phyloP scores from a whole-genome alignment of 2,888 invertebrate species.

The Neuroscelio doddi region DNA sequence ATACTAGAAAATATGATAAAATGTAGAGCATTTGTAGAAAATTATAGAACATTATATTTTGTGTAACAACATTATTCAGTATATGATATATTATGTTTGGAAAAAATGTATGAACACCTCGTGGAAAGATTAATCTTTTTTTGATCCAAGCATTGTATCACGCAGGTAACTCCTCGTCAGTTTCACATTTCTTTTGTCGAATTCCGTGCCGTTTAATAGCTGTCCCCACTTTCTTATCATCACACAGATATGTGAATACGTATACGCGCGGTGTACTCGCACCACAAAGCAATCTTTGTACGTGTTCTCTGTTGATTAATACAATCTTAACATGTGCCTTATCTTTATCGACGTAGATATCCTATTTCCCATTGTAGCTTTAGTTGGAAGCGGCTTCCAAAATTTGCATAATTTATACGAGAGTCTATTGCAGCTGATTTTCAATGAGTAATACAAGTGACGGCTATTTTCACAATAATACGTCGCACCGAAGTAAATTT shows the following conservation, averaged over 20 bases:
- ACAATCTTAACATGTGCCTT: conserved; percentile 31
- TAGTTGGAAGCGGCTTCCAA: conserved; percentile 10
- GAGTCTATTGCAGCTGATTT: conserved; percentile 1
- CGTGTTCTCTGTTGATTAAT: conserved; percentile 27
- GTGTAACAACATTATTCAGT: too few relatives aligned
- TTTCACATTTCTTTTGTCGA: conserved; percentile 27
- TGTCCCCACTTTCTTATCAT: conserved; percentile 2
- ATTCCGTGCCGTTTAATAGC: conserved; percentile 24
- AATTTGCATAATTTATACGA: conserved; percentile 28
- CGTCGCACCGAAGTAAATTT: not conserved
- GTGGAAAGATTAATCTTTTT: conserved; percentile 6
- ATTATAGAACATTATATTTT: too few relatives aligned
- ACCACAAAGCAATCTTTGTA: conserved; percentile 18
- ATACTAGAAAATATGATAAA: too few relatives aligned
- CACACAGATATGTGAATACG: conserved; percentile 5
- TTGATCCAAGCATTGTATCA: conserved; percentile 10
- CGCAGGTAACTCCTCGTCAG: conserved; percentile 13
- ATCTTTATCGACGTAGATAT: conserved; percentile 33
- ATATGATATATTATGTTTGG: too few relatives aligned
- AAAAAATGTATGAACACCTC: not conserved
- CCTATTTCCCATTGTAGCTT: conserved; percentile 19
- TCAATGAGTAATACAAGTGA: not conserved
- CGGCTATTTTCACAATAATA: conserved; percentile 9
- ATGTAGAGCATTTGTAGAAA: too few relatives aligned
- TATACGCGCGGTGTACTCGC: conserved; percentile 9